Evolutionary conservation across 2,113 vertebrate species (phyloP), one percentile per base, ranked within the genome.

Genomic region (Callospermophilus lateralis): DNA sequence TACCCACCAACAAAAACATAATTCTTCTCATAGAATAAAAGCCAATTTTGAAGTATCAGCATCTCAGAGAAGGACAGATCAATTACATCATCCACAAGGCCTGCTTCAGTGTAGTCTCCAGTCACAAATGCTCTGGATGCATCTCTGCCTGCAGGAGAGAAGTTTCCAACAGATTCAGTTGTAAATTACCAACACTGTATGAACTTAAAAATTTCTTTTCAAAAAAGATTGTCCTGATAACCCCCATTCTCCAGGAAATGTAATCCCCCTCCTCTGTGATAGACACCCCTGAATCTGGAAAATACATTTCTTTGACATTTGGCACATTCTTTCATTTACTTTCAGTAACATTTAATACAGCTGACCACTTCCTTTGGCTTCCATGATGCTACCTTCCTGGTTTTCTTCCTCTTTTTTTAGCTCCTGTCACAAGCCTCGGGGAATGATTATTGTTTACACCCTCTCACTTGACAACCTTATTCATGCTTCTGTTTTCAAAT

Each of bases 111-210:
- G 97, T 99, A 99, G 98, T 99, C 99, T 0, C 99, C 99, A 0
- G 99, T 99, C 93, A 99, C 98, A 70, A 99, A 99, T 0, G 99
- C 99, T 76, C 99, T 97, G 8, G 98, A 99, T 13, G 99, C 99
- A 85, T 99, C 99, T 98, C 98, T 99, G 12, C 99, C 99, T 99
- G 97, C 6, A 79, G 84, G 92, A 48, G 34, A 55, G 22, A 90
- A 6, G 30, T 26, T 83, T 19, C 37, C 39, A 39, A 45, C 34
- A 26, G 20, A 51, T 76, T 51, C 3, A 3, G 48, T 10, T 58
- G 37, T 58, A 73, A 70, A 63, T 34, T 53, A 37, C 42, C 1
- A 6, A 63, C 34, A 51, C 10, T n/a, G 0, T 10, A 72, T 28
- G 61, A 83, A 74, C 32, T 53, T 30, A 65, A 79, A 16, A 42